phyloP scores from a whole-genome alignment of 2,797 vertebrate species.

The Acrossocheilus fasciatus region DNA sequence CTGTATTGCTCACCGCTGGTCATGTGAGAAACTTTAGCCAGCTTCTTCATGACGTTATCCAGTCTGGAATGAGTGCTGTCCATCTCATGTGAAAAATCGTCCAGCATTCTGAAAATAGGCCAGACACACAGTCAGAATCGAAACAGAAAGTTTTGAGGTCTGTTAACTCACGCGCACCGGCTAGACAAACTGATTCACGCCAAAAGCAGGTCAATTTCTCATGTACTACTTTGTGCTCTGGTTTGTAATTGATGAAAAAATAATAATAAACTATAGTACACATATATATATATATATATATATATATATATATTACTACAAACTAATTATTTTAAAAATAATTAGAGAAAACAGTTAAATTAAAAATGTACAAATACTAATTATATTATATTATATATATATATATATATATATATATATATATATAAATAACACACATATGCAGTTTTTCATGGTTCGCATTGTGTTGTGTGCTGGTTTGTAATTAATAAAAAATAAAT shows the following conservation, averaged over 20 bases:
- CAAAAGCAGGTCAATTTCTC: background rate
- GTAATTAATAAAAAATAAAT: too few relatives aligned
- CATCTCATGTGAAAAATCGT: constrained; percentile 94
- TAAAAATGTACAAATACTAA: background rate
- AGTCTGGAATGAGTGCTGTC: constrained; percentile 93
- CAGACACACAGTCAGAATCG: background rate
- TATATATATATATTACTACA: too few relatives aligned
- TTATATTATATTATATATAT: too few relatives aligned
- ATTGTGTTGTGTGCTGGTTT: too few relatives aligned
- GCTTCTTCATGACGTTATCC: constrained; percentile 98
- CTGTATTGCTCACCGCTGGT: constrained; percentile 87
- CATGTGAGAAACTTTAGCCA: constrained; percentile 99
- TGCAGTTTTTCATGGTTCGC: too few relatives aligned
- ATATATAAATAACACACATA: too few relatives aligned
- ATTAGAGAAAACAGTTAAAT: background rate
- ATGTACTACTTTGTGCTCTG: background rate
- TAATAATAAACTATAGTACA: background rate
- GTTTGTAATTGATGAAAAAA: background rate
- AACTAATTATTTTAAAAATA: too few relatives aligned
- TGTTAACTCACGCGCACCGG: background rate
- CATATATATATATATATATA: too few relatives aligned
- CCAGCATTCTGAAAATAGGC: constrained; percentile 87
- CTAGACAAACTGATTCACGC: background rate
- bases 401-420: too few relatives aligned
- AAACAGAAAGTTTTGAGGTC: background rate